phyloP scores from a whole-genome alignment of 2,797 vertebrate genomes.

The Ptychadena robeensis region DNA sequence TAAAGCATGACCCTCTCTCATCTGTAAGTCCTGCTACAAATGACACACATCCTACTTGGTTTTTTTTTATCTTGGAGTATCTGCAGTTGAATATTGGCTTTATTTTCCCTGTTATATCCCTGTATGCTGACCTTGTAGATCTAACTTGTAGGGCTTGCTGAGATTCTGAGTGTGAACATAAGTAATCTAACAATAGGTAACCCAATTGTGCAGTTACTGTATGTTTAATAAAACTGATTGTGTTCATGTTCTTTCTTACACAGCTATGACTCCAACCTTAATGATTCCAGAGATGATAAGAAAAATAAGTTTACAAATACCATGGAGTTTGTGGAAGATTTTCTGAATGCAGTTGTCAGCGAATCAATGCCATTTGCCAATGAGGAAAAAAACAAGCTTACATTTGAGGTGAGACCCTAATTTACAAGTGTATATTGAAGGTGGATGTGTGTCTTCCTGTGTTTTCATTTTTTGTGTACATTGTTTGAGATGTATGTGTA shows the following conservation, averaged over 20 bases:
- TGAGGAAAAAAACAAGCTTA: conserved; percentile 96
- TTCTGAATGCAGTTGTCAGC: conserved; percentile 92
- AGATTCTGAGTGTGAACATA: too few relatives aligned
- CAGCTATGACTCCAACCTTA: conserved; percentile 96
- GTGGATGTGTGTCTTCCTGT: not conserved
- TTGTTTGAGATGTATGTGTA: not conserved
- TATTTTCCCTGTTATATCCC: too few relatives aligned
- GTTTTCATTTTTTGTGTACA: not conserved
- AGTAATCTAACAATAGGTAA: too few relatives aligned
- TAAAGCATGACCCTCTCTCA: too few relatives aligned
- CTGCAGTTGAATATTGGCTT: too few relatives aligned
- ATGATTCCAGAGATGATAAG: conserved; percentile 91
- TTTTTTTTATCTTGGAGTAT: too few relatives aligned
- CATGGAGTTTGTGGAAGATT: conserved; percentile 98
- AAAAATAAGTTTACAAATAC: conserved; percentile 97
- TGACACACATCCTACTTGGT: too few relatives aligned
- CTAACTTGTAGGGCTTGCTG: too few relatives aligned
- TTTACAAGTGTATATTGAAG: not conserved
- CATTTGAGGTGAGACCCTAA: conserved; percentile 85
- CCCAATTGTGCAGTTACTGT: too few relatives aligned
- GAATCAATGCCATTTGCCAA: conserved; percentile 93
- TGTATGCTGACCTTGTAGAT: too few relatives aligned
- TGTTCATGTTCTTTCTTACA: not conserved
- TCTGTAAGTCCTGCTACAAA: too few relatives aligned
- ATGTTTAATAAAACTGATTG: conserved; percentile 1